phyloP scores from a whole-genome alignment of 2,113 vertebrate species.

The Paraplagusia blochii region DNA sequence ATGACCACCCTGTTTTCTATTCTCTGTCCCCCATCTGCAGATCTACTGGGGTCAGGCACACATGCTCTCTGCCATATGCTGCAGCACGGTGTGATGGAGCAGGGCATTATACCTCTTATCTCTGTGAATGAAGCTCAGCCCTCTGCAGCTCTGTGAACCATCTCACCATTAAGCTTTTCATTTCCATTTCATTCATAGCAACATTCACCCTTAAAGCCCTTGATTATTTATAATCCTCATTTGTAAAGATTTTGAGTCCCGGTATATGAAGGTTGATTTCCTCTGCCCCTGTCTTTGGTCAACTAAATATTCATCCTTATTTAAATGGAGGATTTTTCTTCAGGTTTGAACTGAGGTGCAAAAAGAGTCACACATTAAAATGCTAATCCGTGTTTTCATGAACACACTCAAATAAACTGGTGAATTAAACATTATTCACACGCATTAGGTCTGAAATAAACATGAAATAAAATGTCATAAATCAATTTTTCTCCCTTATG shows the following conservation, averaged over 20 bases:
- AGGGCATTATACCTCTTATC: neutral
- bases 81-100: slow-evolving; percentile 2
- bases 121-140: slow-evolving; percentile 12
- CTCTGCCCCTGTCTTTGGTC: too few relatives aligned
- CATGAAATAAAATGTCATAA: too few relatives aligned
- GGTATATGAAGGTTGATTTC: neutral
- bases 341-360: too few relatives aligned
- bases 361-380: too few relatives aligned
- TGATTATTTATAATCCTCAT: slow-evolving; percentile 4
- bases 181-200: slow-evolving; percentile 14
- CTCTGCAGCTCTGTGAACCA: slow-evolving; percentile 12
- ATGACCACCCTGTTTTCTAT: neutral
- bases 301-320: too few relatives aligned
- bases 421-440: too few relatives aligned
- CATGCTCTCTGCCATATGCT: slow-evolving; percentile 5
- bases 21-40: neutral
- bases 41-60: slow-evolving; percentile 10
- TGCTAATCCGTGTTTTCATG: too few relatives aligned
- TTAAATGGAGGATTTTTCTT: too few relatives aligned
- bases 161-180: slow-evolving; percentile 8
- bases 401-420: too few relatives aligned
- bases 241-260: neutral
- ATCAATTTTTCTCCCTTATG: too few relatives aligned
- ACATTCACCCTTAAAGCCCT: slow-evolving; percentile 4
- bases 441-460: too few relatives aligned